Evolutionary conservation across 1,140 invertebrate species (phyloP).

Genomic region (Anastrepha ludens): DNA sequence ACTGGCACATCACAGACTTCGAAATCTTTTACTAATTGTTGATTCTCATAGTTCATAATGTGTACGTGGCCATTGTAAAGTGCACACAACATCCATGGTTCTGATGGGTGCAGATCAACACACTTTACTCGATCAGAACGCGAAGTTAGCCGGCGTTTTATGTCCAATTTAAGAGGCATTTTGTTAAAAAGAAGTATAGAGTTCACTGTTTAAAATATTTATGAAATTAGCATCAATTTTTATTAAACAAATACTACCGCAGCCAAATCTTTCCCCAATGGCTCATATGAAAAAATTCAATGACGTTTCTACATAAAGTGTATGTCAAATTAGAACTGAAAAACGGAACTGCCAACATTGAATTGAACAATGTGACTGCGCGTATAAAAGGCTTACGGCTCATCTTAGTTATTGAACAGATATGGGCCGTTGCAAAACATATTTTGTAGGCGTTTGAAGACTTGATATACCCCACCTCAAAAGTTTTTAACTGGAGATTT

Average conservation of each 20-base stretch:
- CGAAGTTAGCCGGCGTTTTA: constrained; percentile 97
- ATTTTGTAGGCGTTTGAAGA: too few relatives aligned
- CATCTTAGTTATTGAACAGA: too few relatives aligned
- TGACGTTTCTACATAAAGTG: neutral
- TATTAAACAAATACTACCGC: constrained; percentile 8
- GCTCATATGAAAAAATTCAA: constrained; percentile 43
- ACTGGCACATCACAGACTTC: constrained; percentile 97
- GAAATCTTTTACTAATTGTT: constrained; percentile 77
- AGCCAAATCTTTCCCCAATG: neutral
- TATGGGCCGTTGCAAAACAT: too few relatives aligned
- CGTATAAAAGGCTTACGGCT: neutral
- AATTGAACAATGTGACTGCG: neutral
- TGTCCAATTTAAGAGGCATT: constrained; percentile 95
- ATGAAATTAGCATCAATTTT: constrained; percentile 31
- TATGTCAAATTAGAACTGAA: constrained; percentile 20
- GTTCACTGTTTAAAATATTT: neutral
- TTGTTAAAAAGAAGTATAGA: constrained; percentile 38
- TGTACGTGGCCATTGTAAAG: constrained; percentile 99
- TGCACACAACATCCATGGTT: constrained; percentile 98
- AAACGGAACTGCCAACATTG: neutral
- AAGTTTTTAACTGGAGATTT: too few relatives aligned
- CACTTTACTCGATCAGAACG: constrained; percentile 98
- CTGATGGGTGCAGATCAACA: constrained; percentile 96
- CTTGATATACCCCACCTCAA: too few relatives aligned
- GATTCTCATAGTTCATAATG: constrained; percentile 98